Evolutionary conservation across 2,888 invertebrate genomes (phyloP).

Genomic region (Lasioglossum leucozonium): DNA sequence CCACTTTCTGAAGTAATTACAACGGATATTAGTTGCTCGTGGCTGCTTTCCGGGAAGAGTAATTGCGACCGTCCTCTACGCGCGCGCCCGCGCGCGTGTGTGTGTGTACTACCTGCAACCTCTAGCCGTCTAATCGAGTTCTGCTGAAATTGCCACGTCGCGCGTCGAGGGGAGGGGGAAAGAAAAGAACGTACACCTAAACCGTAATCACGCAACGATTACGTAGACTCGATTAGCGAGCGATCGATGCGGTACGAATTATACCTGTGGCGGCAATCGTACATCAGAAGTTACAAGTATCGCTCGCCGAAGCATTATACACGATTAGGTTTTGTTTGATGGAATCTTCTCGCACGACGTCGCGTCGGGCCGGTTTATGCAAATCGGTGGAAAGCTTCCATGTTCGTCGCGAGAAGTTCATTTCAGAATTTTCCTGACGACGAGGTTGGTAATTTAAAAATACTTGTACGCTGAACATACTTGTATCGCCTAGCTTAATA

Average conservation of each 20-base stretch:
- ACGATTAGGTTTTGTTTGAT: not conserved
- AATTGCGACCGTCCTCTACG: slow-evolving; percentile 34
- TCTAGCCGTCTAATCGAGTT: slow-evolving; percentile 26
- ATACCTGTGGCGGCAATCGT: slow-evolving; percentile 10
- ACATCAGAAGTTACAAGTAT: not conserved
- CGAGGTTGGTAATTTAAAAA: not conserved
- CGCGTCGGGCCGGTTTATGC: not conserved
- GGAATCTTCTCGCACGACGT: not conserved
- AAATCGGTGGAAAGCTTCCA: slow-evolving; percentile 1
- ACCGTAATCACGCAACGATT: slow-evolving; percentile 45
- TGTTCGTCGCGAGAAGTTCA: not conserved
- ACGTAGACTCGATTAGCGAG: not conserved
- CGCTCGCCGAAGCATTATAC: not conserved
- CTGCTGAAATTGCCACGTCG: slow-evolving; percentile 29
- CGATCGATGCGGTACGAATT: slow-evolving; percentile 11
- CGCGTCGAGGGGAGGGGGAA: slow-evolving; percentile 6
- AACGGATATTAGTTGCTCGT: slow-evolving; percentile 36
- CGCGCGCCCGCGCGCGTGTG: too few relatives aligned
- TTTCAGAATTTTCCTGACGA: not conserved
- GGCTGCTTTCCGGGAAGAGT: slow-evolving; percentile 27
- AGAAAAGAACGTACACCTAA: slow-evolving; percentile 1
- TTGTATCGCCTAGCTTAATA: too few relatives aligned
- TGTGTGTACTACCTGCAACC: slow-evolving; percentile 11
- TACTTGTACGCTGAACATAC: not conserved
- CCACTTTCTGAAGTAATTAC: slow-evolving; percentile 43